phyloP scores from a whole-genome alignment of 2,113 vertebrate genomes.

The Aptenodytes patagonicus region DNA sequence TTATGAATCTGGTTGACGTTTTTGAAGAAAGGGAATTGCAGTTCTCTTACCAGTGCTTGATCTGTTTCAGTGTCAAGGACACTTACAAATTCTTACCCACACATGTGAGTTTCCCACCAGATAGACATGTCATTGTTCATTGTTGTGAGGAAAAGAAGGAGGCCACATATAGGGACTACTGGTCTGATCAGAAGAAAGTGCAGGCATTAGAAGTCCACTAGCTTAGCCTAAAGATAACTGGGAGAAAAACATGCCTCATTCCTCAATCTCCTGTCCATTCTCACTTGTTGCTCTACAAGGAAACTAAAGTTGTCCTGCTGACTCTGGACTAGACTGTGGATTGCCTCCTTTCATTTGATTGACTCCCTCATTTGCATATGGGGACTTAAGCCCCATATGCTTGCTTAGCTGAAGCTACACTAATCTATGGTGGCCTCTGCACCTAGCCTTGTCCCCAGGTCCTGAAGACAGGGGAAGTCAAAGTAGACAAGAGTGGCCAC shows the following conservation, averaged over 20 bases:
- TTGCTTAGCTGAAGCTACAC: background rate
- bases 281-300: background rate
- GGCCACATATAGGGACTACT: rapidly evolving
- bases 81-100: background rate
- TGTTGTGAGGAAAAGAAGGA: background rate
- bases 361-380: too few species aligned
- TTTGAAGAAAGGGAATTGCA: background rate
- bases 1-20: background rate
- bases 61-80: background rate
- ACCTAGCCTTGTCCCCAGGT: background rate
- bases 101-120: background rate
- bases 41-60: background rate
- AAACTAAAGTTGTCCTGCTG: background rate
- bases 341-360: background rate
- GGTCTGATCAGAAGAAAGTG: background rate
- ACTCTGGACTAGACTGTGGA: background rate
- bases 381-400: background rate
- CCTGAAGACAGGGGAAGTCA: background rate
- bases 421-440: background rate
- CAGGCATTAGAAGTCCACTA: background rate
- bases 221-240: background rate
- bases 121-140: background rate
- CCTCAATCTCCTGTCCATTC: background rate
- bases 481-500: background rate
- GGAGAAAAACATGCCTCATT: background rate